Conservation (phyloP, 2,113 vertebrate species). For the Sander lucioperca region DNA sequence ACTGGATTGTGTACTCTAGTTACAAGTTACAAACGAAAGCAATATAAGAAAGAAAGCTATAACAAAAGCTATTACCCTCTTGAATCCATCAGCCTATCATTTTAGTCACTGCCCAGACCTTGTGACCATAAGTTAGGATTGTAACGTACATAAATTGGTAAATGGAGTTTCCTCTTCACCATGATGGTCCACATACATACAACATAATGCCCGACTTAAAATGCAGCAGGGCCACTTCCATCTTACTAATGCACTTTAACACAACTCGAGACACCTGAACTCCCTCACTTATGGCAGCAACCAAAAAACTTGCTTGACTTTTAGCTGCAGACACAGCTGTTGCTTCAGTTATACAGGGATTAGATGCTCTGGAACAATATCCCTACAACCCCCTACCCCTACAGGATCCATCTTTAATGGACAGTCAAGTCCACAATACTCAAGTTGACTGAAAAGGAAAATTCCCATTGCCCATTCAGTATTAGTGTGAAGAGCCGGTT, state of each 20-base stretch:
- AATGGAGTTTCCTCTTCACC: not conserved
- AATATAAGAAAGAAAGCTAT: not conserved
- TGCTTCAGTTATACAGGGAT: not conserved
- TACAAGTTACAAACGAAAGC: not conserved
- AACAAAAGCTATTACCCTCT: not conserved
- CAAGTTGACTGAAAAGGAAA: slow-evolving; percentile 7
- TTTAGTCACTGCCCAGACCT: not conserved
- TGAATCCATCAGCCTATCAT: not conserved
- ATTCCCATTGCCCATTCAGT: slow-evolving; percentile 38
- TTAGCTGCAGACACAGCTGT: slow-evolving; percentile 2
- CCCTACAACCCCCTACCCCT: not conserved
- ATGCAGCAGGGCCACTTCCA: not conserved
- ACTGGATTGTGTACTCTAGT: not conserved
- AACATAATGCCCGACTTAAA: not conserved
- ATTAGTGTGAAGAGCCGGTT: slow-evolving; percentile 13
- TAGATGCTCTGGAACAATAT: not conserved
- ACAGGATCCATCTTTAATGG: slow-evolving; percentile 2
- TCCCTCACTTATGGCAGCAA: not conserved
- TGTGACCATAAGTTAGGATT: not conserved
- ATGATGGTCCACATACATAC: not conserved
- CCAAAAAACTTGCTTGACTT: not conserved
- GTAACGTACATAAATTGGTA: not conserved
- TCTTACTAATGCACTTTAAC: not conserved
- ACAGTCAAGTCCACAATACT: slow-evolving; percentile 2
- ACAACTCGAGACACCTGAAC: not conserved